phyloP scores from a whole-genome alignment of 2,888 invertebrate genomes.

The Campoletis raptor region DNA sequence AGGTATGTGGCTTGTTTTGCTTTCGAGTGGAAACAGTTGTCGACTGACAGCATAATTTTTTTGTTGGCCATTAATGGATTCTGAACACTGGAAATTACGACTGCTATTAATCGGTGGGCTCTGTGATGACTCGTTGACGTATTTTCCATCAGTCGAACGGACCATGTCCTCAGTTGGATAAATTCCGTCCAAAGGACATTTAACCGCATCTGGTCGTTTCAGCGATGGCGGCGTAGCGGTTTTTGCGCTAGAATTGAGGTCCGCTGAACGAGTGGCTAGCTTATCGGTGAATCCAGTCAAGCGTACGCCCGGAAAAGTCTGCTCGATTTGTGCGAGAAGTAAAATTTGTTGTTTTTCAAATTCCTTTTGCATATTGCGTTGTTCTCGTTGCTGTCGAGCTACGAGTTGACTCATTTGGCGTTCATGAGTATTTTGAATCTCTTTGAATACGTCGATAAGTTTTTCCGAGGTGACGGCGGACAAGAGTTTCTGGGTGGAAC shows the following conservation, averaged over 20 bases:
- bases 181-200: slow-evolving; percentile 66
- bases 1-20: slow-evolving; percentile 75
- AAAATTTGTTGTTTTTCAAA: slow-evolving; percentile 89
- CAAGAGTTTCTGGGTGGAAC: slow-evolving; percentile 69
- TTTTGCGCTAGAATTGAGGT: slow-evolving; percentile 27
- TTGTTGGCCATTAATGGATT: slow-evolving; percentile 49
- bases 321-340: slow-evolving; percentile 85
- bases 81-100: neutral
- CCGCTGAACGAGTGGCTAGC: slow-evolving; percentile 43
- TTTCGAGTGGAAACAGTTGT: slow-evolving; percentile 79
- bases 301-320: slow-evolving; percentile 79
- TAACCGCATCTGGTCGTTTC: neutral
- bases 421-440: slow-evolving; percentile 88
- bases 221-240: too few species aligned
- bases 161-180: slow-evolving; percentile 43
- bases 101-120: slow-evolving; percentile 50
- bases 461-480: slow-evolving; percentile 78
- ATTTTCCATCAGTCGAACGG: slow-evolving; percentile 74
- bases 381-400: slow-evolving; percentile 88
- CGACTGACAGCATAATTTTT: slow-evolving; percentile 77
- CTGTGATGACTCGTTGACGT: neutral
- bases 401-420: slow-evolving; percentile 88
- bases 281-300: slow-evolving; percentile 70
- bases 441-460: slow-evolving; percentile 79
- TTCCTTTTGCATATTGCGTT: slow-evolving; percentile 87